Evolutionary conservation across 1,140 invertebrate species (phyloP).

Genomic region (Leguminivora glycinivorella): DNA sequence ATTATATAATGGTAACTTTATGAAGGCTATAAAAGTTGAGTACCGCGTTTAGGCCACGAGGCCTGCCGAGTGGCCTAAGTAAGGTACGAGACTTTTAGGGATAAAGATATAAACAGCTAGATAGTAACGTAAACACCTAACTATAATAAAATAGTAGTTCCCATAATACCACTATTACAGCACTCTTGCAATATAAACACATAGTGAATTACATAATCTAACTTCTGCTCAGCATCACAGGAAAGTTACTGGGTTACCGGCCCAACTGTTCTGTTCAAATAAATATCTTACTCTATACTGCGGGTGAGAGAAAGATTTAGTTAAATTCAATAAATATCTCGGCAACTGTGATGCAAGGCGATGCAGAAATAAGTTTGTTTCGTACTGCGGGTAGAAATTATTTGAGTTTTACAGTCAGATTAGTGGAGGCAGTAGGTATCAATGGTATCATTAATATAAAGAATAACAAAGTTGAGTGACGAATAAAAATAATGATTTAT

Average conservation of each 20-base stretch:
- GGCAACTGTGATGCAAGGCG: slow-evolving; percentile 15
- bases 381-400: not conserved
- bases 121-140: not conserved
- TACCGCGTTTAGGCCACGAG: too few relatives aligned
- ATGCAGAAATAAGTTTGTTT: slow-evolving; percentile 16
- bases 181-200: slow-evolving; percentile 14
- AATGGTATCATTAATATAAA: too few relatives aligned
- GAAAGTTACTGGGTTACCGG: slow-evolving; percentile 39
- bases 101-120: not conserved
- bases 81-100: too few relatives aligned
- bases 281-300: slow-evolving; percentile 48
- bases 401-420: not conserved
- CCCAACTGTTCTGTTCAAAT: slow-evolving; percentile 47
- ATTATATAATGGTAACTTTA: too few relatives aligned
- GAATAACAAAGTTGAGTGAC: too few relatives aligned
- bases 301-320: slow-evolving; percentile 32
- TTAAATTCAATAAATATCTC: slow-evolving; percentile 21
- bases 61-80: too few relatives aligned
- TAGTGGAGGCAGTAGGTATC: too few relatives aligned
- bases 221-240: slow-evolving; percentile 53
- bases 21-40: too few relatives aligned
- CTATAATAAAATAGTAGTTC: slow-evolving; percentile 12
- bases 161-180: slow-evolving; percentile 7
- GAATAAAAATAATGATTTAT: too few relatives aligned
- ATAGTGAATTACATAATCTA: slow-evolving; percentile 44